A percentile compares a stretch with the other conserved stretches of the same genome.
Evolutionary conservation across 2,797 vertebrate species (phyloP).

Genomic region (Halcyon badia): DNA sequence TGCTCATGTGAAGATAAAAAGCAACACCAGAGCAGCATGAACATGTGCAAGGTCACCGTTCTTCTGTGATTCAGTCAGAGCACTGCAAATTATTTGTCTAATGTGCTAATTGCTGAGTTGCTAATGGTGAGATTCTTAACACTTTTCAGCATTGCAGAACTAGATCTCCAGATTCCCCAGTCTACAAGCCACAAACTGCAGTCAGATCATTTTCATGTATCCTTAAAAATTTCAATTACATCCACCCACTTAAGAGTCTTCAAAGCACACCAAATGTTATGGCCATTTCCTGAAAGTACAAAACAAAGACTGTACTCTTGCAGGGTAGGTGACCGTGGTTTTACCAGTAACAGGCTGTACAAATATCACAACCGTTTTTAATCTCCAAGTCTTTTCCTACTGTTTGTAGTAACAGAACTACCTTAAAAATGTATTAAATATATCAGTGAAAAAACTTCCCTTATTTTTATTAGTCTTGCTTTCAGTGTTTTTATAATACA

Average conservation of each 20-base stretch:
- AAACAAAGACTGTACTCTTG: background rate
- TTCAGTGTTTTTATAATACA: background rate
- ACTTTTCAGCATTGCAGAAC: background rate
- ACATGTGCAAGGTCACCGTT: slow-evolving; percentile 48
- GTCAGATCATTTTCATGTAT: background rate
- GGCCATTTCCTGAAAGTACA: background rate
- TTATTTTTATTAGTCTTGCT: background rate
- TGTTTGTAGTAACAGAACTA: background rate
- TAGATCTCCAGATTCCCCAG: background rate
- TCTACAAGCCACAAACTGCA: background rate
- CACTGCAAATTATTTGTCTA: slow-evolving; percentile 46
- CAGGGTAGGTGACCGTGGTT: background rate
- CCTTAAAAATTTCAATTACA: background rate
- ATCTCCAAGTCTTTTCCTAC: background rate
- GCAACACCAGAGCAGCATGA: slow-evolving; percentile 2
- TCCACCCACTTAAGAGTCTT: background rate
- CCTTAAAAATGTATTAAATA: background rate
- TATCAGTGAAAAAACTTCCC: background rate
- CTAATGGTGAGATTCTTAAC: slow-evolving; percentile 32
- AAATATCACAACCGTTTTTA: background rate
- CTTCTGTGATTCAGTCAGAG: slow-evolving; percentile 20
- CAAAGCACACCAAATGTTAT: background rate
- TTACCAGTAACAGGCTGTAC: background rate
- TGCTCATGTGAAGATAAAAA: slow-evolving; percentile 50
- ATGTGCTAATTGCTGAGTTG: slow-evolving; percentile 53